Evolutionary conservation across 2,888 invertebrate species (phyloP).

Genomic region (Ecliptopera silaceata): DNA sequence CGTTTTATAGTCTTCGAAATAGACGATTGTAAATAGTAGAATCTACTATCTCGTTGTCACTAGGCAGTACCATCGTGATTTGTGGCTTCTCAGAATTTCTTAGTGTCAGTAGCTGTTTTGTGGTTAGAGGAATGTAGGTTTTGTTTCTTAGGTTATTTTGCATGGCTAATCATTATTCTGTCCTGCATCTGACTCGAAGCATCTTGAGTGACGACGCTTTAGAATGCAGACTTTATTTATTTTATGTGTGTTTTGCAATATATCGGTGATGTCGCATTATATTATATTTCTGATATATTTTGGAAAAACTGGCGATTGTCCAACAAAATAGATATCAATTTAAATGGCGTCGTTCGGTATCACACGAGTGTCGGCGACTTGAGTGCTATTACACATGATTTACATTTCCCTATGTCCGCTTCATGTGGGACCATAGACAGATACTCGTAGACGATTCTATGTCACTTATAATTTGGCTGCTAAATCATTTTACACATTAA

Average conservation of each 20-base stretch:
- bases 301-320: slow-evolving; percentile 65
- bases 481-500: slow-evolving; percentile 15
- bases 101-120: slow-evolving; percentile 15
- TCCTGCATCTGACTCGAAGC: neutral
- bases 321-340: slow-evolving; percentile 64
- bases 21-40: slow-evolving; percentile 5
- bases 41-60: slow-evolving; percentile 22
- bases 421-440: slow-evolving; percentile 39
- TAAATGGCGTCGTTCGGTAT: slow-evolving; percentile 60
- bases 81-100: slow-evolving; percentile 28
- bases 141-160: no score
- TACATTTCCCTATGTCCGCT: slow-evolving; percentile 60
- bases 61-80: slow-evolving; percentile 22
- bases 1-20: slow-evolving; percentile 3
- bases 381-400: slow-evolving; percentile 65
- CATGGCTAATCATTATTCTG: neutral
- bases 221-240: no score
- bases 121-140: neutral
- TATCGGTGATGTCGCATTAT: slow-evolving; percentile 18
- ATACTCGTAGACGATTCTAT: slow-evolving; percentile 24
- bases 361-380: slow-evolving; percentile 61
- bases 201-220: neutral
- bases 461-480: slow-evolving; percentile 19
- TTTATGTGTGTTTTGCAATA: slow-evolving; percentile 8
- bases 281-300: slow-evolving; percentile 52